A percentile compares a stretch with the other conserved stretches of the same genome.
Conservation (phyloP, 2,888 invertebrate genomes). For the Agrotis exclamationis region DNA sequence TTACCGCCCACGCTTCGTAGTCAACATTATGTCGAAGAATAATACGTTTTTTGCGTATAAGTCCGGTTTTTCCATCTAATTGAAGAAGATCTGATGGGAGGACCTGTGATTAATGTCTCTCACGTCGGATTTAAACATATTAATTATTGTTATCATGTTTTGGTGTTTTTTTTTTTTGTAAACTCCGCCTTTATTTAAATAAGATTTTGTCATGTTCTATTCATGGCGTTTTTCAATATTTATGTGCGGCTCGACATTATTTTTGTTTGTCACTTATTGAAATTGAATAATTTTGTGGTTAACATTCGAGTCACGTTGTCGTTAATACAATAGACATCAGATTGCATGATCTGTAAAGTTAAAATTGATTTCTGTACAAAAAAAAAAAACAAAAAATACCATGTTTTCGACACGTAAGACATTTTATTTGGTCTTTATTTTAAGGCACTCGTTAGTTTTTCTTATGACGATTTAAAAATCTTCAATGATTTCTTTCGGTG, state of each 20-base stretch:
- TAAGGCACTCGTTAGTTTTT: too few species aligned
- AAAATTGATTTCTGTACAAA: not conserved
- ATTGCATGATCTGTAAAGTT: constrained; percentile 29
- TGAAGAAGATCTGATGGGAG: constrained; percentile 55
- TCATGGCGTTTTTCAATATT: constrained; percentile 49
- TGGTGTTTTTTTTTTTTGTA: constrained; percentile 56
- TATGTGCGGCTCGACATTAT: constrained; percentile 37
- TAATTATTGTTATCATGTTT: constrained; percentile 50
- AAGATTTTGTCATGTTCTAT: constrained; percentile 55
- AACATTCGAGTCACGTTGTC: constrained; percentile 21
- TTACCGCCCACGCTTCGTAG: constrained; percentile 71
- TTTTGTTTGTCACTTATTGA: constrained; percentile 43
- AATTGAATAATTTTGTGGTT: constrained; percentile 43
- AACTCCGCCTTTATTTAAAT: constrained; percentile 57
- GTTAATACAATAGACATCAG: constrained; percentile 29
- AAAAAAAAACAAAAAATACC: too few species aligned
- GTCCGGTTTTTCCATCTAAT: constrained; percentile 58
- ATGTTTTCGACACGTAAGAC: too few species aligned
- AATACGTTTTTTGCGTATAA: constrained; percentile 51
- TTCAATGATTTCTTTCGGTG: too few species aligned
- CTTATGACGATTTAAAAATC: too few species aligned
- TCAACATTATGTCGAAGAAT: constrained; percentile 55
- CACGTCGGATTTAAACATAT: constrained; percentile 50
- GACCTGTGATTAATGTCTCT: constrained; percentile 50
- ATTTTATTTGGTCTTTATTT: too few species aligned